Evolutionary conservation across 2,888 invertebrate species (phyloP), one percentile per base, ranked within the genome.

Genomic region (Melangyna quadrimaculata): DNA sequence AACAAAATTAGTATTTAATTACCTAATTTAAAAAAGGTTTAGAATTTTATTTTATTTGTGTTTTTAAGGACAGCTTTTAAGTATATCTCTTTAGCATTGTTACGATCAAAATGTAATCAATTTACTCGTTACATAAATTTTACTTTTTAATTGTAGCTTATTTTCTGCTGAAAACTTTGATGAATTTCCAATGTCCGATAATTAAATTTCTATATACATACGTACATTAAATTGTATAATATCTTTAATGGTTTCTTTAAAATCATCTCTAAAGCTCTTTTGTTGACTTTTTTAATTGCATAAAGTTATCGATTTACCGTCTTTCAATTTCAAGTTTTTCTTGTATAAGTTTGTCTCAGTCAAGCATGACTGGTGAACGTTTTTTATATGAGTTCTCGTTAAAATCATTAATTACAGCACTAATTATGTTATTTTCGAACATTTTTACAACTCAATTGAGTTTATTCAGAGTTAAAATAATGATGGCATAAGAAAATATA

Each of bases 381-480:
- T 51, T 67, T 51, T 40, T 32, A 45, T 35, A 65, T 37, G 35
- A 70, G 43, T 63, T 55, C 45, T 51, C 57, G 48, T 69, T 70
- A 57, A 71, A 14, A 32, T 51, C 48, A 65, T 81, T 81, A 77
- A 81, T 81, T 78, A 77, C 59, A 55, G 32, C 32, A 71, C 71
- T 67, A 81, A 81, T 81, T 81, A 81, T 71, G 43, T 35, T 78
- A 77, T 81, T 72, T 71, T 32, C 51, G 10, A 53, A 65, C 40
- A 55, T 40, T 45, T 61, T 7, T 55, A 65, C 37, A 70, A 77
- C 19, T 71, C 32, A 48, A 48, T 71, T 8, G 9, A 67, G 29
- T 63, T 27, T 14, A 43, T 22, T 12, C 2, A 32, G 19, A 48
- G 45, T 19, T 10, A n/a, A 24, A 43, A 43, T 63, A 43, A 51